A percentile compares a stretch with the other conserved stretches of the same genome.
Conservation (phyloP, 2,797 vertebrate genomes). For the Oceanodroma leucorhoa region DNA sequence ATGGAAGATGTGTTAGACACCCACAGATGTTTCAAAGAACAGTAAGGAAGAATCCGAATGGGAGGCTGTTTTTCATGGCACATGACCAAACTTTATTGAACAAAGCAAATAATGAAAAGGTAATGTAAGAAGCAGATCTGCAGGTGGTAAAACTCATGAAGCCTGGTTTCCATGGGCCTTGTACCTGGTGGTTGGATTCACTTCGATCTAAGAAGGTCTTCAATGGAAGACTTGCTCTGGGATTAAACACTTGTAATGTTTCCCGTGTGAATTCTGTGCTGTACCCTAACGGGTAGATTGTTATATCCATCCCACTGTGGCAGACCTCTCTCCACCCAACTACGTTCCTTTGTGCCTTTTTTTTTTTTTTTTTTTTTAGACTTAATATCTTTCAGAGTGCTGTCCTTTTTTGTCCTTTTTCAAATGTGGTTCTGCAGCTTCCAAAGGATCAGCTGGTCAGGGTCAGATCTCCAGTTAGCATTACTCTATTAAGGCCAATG, state of each 20-base stretch:
- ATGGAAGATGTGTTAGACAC: background rate
- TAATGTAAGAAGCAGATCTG: background rate
- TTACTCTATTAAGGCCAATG: background rate
- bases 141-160: background rate
- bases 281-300: background rate
- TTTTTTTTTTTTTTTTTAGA: background rate
- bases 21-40: background rate
- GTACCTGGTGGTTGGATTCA: background rate
- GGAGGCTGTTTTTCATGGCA: background rate
- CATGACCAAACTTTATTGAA: background rate
- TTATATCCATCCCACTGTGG: fast-evolving
- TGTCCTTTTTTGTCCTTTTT: background rate
- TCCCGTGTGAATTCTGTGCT: background rate
- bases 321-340: background rate
- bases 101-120: background rate
- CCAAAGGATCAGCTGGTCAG: background rate
- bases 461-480: background rate
- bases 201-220: background rate
- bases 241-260: background rate
- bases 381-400: background rate
- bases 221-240: background rate
- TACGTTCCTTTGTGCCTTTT: background rate
- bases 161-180: background rate
- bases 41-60: background rate
- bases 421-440: background rate